Conservation (phyloP, 2,888 invertebrate genomes). For the Agrotis clavis region DNA sequence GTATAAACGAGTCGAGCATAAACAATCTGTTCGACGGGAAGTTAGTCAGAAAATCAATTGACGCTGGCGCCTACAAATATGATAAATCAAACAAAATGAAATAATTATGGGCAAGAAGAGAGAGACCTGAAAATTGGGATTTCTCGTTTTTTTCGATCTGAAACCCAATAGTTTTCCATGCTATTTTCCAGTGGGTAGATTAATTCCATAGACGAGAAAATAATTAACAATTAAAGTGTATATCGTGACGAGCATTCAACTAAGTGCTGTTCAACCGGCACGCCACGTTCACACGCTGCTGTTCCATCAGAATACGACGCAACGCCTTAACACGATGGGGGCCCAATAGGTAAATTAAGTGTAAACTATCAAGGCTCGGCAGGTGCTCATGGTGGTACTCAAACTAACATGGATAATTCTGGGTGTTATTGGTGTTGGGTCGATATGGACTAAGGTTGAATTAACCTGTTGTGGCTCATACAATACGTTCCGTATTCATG, state of each 20-base stretch:
- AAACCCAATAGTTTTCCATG: background rate
- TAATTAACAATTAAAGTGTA: slow-evolving; percentile 9
- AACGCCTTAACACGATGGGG: background rate
- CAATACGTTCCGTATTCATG: background rate
- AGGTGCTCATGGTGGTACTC: background rate
- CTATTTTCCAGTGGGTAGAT: background rate
- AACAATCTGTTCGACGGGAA: background rate
- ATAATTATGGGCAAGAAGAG: no score
- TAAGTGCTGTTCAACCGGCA: background rate
- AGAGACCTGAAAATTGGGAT: no score
- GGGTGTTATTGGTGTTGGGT: background rate
- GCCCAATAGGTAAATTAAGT: slow-evolving; percentile 36
- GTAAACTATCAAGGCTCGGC: slow-evolving; percentile 29
- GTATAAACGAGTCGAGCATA: background rate
- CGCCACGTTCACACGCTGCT: slow-evolving; percentile 6
- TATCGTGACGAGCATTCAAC: background rate
- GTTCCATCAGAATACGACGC: slow-evolving; percentile 17
- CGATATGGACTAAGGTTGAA: background rate
- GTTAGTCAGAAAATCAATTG: no score
- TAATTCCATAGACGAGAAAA: background rate
- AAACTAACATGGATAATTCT: background rate
- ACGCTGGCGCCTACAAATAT: no score
- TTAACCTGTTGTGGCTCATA: background rate
- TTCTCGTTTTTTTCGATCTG: no score
- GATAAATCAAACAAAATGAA: no score